phyloP scores from a whole-genome alignment of 2,797 vertebrate genomes.

The Hipposideros larvatus region DNA sequence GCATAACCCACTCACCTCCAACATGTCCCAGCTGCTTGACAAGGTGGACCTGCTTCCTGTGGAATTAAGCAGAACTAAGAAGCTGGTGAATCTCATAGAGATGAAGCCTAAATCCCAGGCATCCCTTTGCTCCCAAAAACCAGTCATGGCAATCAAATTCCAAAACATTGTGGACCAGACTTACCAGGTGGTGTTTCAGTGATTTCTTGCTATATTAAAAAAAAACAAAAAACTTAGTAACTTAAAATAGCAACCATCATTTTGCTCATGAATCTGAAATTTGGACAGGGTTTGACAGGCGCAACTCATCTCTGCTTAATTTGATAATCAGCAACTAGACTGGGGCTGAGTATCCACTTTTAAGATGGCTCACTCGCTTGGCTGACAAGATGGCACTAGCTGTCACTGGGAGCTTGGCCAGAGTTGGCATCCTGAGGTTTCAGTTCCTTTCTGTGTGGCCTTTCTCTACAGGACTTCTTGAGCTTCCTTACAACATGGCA shows the following conservation, averaged over 20 bases:
- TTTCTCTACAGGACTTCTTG: background rate
- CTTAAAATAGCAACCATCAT: background rate
- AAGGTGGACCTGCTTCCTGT: slow-evolving; percentile 94
- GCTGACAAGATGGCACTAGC: background rate
- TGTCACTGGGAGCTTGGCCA: background rate
- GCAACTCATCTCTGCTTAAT: background rate
- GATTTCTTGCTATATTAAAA: background rate
- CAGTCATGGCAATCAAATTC: slow-evolving; percentile 92
- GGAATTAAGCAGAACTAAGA: slow-evolving; percentile 94
- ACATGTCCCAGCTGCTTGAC: slow-evolving; percentile 94
- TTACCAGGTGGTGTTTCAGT: slow-evolving; percentile 89
- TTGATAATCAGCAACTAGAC: background rate
- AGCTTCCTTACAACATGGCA: background rate
- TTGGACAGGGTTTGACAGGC: background rate
- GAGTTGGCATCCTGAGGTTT: background rate
- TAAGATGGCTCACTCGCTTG: background rate
- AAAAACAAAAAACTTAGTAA: background rate
- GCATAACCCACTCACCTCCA: slow-evolving; percentile 94
- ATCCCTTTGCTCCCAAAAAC: slow-evolving; percentile 89
- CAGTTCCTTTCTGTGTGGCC: background rate
- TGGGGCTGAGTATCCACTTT: background rate
- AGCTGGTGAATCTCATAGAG: slow-evolving; percentile 92
- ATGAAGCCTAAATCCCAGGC: slow-evolving; percentile 93
- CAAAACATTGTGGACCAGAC: slow-evolving; percentile 93
- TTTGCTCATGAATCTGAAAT: background rate